Conservation (phyloP, 2,113 vertebrate genomes). For the Caranx ignobilis region DNA sequence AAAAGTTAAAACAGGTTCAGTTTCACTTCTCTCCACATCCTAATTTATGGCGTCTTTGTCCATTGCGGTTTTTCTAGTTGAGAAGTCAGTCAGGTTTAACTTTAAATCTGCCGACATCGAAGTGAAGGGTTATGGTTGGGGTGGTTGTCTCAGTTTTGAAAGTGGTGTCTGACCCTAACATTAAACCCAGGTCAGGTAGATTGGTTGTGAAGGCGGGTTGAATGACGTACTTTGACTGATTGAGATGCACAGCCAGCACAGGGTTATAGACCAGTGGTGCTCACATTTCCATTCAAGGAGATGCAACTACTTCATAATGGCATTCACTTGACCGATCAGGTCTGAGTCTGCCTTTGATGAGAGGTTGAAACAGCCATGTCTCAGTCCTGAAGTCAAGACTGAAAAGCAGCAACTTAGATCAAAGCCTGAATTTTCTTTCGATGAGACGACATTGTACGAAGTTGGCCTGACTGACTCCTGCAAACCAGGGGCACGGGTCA, state of each 20-base stretch:
- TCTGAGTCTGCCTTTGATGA: constrained; percentile 1
- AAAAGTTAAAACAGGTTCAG: not conserved
- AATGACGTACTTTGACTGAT: constrained; percentile 11
- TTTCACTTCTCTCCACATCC: constrained; percentile 3
- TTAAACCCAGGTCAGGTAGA: not conserved
- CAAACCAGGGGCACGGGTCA: not conserved
- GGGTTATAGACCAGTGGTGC: not conserved
- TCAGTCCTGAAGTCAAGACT: not conserved
- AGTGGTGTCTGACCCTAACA: too few species aligned
- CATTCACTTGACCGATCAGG: constrained; percentile 11
- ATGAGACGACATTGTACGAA: not conserved
- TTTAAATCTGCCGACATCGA: not conserved
- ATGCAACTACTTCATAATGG: not conserved
- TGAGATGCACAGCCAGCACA: not conserved
- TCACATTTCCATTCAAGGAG: constrained; percentile 3
- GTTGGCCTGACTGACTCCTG: not conserved
- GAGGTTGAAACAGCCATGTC: not conserved
- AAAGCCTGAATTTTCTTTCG: not conserved
- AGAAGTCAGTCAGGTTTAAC: not conserved
- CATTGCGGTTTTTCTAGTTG: not conserved
- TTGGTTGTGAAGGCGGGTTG: constrained; percentile 4
- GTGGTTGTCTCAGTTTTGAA: not conserved
- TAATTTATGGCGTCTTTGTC: not conserved
- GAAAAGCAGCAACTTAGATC: not conserved
- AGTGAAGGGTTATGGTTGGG: not conserved